Evolutionary conservation across 1,140 invertebrate species (phyloP).

Genomic region (Leptinotarsa undecemlineata): DNA sequence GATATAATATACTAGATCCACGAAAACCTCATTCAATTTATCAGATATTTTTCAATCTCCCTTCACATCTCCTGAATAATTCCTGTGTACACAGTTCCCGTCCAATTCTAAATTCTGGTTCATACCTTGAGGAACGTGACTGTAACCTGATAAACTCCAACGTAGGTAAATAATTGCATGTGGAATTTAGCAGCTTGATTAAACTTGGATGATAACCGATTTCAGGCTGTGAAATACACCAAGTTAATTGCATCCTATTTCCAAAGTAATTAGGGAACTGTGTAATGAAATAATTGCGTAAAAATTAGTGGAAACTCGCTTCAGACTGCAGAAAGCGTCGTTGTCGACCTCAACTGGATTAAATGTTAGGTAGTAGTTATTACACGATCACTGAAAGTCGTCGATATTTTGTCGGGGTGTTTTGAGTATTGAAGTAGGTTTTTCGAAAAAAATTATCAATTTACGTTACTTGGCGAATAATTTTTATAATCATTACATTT

Average conservation of each 20-base stretch:
- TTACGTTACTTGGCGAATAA: too few species aligned
- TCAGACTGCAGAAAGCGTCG: neutral
- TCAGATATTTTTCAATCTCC: too few species aligned
- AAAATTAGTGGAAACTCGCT: conserved; percentile 5
- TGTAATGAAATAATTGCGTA: conserved; percentile 5
- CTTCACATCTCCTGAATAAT: neutral
- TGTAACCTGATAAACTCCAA: conserved; percentile 17
- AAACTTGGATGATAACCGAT: conserved; percentile 26
- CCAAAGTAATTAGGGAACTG: conserved; percentile 18
- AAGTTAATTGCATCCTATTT: conserved; percentile 17
- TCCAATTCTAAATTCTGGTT: neutral
- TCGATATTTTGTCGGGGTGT: too few species aligned
- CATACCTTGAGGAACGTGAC: conserved; percentile 8
- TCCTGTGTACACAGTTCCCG: neutral
- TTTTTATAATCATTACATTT: too few species aligned
- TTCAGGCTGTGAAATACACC: conserved; percentile 24
- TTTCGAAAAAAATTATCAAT: too few species aligned
- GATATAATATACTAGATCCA: too few species aligned
- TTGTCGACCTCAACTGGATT: neutral
- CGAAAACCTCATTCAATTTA: too few species aligned
- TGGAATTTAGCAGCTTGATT: conserved; percentile 26
- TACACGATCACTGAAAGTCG: too few species aligned
- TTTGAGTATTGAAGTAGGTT: too few species aligned
- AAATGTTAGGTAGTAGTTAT: too few species aligned
- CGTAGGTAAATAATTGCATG: conserved; percentile 22